Evolutionary conservation across 2,113 vertebrate species (phyloP), one percentile per base, ranked within the genome.

Genomic region (Andinoacara biseriatus): DNA sequence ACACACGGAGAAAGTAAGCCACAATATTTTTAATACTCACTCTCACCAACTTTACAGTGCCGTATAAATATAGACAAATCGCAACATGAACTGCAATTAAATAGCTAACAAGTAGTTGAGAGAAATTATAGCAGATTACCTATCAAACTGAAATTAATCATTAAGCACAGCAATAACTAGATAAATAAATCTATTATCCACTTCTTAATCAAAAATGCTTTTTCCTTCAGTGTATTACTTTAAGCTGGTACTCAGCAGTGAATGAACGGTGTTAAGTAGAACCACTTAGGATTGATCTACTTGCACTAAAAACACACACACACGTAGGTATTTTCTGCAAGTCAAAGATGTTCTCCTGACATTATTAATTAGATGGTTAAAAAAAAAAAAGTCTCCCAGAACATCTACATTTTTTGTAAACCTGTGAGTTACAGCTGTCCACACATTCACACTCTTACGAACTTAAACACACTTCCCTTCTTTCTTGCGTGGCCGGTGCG

Each of bases 381-480:
- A 58, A 82, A 60, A 82, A 60, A 26, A 10, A 78, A 69, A 76
- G 63, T 87, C 62, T 35, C 61, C 61, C 13, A 10, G 61, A 22
- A 59, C 61, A 40, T 17, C 46, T 60, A 22, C 69, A 40, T 29
- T 46, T 67, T 46, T 84, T 80, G 24, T 11, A 58, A 76, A 54
- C 54, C 15, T 29, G 13, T 10, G 60, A 84, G 29, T 86, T 57
- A 80, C 60, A 77, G 72, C 72, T 46, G 22, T 62, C 78, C 60
- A 83, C 83, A 78, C 7, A 18, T 87, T 84, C 78, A 82, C 79
- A 81, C 81, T 33, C 14, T 5, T 10, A 63, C 26, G 5, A 80
- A 82, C 80, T 26, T 65, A 65, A 33, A 63, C 65, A 33, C 56
- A 6, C 79, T 7, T 17, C 38, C 67, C 74, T 83, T n/a, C 59